A percentile compares a stretch with the other conserved stretches of the same genome.
Conservation (phyloP, 2,797 vertebrate species). For the Tragelaphus oryx region DNA sequence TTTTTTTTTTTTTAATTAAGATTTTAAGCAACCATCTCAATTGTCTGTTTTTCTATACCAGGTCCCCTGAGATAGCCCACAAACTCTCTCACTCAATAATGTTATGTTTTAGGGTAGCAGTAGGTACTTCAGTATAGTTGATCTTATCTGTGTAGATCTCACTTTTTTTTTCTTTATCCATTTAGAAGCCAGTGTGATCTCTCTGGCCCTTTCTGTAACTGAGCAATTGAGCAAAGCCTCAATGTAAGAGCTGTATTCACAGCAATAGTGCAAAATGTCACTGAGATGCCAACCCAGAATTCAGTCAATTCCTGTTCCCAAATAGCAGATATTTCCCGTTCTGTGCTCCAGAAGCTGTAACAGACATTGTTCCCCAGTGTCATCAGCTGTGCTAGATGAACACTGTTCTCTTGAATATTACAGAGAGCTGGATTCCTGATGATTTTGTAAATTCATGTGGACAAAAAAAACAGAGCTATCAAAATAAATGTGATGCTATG, state of each 20-base stretch:
- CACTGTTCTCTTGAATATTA: neutral
- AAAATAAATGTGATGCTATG: neutral
- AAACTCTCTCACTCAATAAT: neutral
- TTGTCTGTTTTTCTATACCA: neutral
- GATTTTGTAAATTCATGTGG: neutral
- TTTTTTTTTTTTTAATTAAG: neutral
- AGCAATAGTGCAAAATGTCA: neutral
- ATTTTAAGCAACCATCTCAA: neutral
- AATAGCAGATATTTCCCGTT: neutral
- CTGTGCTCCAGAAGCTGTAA: neutral
- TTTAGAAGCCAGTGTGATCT: neutral
- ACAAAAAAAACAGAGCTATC: neutral
- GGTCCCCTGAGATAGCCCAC: neutral
- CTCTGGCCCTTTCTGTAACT: neutral
- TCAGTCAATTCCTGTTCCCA: neutral
- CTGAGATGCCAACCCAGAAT: neutral
- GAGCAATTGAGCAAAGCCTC: neutral
- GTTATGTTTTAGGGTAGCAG: neutral
- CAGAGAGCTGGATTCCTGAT: neutral
- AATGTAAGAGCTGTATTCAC: neutral
- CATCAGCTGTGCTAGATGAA: neutral
- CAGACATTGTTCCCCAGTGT: neutral
- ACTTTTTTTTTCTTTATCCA: neutral
- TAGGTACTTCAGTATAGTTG: neutral
- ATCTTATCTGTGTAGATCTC: neutral